A percentile compares a stretch with the other conserved stretches of the same genome.
phyloP scores from a whole-genome alignment of 2,888 invertebrate species.

The Ophion ventricosus region DNA sequence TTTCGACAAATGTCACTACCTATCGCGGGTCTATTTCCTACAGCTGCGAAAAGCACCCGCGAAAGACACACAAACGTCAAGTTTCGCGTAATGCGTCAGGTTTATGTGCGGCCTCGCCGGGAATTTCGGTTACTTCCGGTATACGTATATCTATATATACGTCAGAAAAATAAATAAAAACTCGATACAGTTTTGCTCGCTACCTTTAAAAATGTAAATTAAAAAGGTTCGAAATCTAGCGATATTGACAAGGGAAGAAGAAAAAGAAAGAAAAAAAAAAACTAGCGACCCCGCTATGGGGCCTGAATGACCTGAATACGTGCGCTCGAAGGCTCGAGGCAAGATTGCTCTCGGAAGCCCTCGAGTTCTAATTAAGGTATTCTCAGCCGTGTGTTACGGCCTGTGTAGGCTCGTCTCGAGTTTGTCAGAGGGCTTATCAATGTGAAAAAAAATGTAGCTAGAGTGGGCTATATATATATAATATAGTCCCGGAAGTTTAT shows the following conservation, averaged over 20 bases:
- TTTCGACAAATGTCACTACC: conserved; percentile 17
- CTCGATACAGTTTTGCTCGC: too few species aligned
- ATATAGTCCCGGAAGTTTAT: too few species aligned
- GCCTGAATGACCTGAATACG: conserved; percentile 58
- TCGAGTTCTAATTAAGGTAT: conserved; percentile 61
- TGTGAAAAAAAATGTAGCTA: neutral
- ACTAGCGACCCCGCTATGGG: conserved; percentile 4
- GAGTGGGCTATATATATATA: neutral
- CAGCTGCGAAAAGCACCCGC: neutral
- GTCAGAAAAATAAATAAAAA: too few species aligned
- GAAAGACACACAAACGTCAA: neutral
- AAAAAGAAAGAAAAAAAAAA: too few species aligned
- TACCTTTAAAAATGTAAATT: conserved; percentile 20
- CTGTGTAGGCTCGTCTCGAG: conserved; percentile 31
- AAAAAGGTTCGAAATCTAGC: conserved; percentile 37
- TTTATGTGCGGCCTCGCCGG: too few species aligned
- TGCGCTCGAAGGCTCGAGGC: conserved; percentile 44
- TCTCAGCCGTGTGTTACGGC: conserved; percentile 24
- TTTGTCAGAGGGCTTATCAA: conserved; percentile 53
- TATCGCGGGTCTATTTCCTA: neutral
- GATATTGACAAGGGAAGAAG: neutral
- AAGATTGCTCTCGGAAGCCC: conserved; percentile 47
- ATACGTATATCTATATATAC: too few species aligned
- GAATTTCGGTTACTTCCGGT: too few species aligned
- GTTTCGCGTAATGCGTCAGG: too few species aligned